Evolutionary conservation across 2,888 invertebrate species (phyloP), one percentile per base, ranked within the genome.

Genomic region (Campaea margaritaria): DNA sequence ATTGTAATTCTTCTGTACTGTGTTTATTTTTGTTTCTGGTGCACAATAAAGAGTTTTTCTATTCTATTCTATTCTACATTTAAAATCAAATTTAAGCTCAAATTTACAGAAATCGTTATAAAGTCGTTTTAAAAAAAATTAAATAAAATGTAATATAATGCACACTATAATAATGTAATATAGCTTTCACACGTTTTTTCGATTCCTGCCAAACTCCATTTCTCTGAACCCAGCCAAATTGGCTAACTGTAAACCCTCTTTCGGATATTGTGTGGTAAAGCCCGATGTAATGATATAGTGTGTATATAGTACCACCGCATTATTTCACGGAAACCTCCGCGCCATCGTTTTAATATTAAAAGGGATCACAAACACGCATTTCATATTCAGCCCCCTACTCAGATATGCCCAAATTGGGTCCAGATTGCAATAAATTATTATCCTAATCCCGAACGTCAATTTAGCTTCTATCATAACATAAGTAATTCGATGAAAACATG

Each of bases 351-450:
- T 53, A 55, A 62, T 67, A 56, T 50, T 55, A 62, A 58, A 60
- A 34, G 34, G 63, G 51, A 53, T 53, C 54, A 43, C 44, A 59
- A 58, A 39, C 51, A 49, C 53, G 43, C 43, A 42, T 57, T 58
- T 58, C 53, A n/a, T 47, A 52, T 38, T 45, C 27, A 58, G 48
- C 45, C 52, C n/a, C 39, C 39, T 41, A 41, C 48, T 49, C 51
- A 43, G 47, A 11, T 44, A 62, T 50, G 43, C 21, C 31, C 45
- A 44, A 49, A 51, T 64, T 55, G 45, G 49, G 39, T 44, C 14
- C 27, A 44, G 44, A 63, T 50, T 55, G 50, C 58, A 34, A 58
- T 62, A 58, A 66, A 48, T 58, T 47, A 62, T 65, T 51, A 47
- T 36, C 13, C 43, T 2, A 16, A 38, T 27, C 38, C 44, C 38